These are phyloP conservation scores for Pogonocherus hispidulus DNA, from an alignment of 2,888 invertebrate species.

Conservation along the genomic window DNA sequence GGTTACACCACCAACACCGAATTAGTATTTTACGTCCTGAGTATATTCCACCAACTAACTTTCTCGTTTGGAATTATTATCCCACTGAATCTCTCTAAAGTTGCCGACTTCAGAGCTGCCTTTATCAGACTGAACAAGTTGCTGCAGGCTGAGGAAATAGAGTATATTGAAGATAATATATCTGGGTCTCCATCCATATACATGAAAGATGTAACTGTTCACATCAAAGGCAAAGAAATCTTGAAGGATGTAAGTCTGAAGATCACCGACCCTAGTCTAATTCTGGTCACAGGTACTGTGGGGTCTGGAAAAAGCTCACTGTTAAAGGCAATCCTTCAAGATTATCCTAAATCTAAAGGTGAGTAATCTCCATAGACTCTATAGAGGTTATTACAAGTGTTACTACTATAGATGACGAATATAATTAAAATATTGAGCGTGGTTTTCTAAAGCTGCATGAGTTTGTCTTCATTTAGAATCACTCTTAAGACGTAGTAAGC, in stretches of 20 bases:
- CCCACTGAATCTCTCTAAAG: conserved; percentile 44
- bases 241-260: conserved; percentile 66
- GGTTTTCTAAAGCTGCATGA: too few species aligned
- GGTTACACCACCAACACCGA: conserved; percentile 50
- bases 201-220: conserved; percentile 33
- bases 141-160: conserved; percentile 41
- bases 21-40: conserved; percentile 45
- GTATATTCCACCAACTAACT: conserved; percentile 40
- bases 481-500: too few species aligned
- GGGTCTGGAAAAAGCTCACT: conserved; percentile 75
- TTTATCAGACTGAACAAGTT: conserved; percentile 44
- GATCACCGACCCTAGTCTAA: conserved; percentile 64
- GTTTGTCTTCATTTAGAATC: too few species aligned
- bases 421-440: too few species aligned
- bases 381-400: background rate
- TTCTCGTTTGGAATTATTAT: conserved; percentile 45
- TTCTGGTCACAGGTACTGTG: conserved; percentile 75
- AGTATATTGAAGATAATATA: conserved; percentile 23
- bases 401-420: background rate
- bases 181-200: conserved; percentile 28
- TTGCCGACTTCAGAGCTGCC: conserved; percentile 48
- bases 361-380: background rate
- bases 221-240: conserved; percentile 56
- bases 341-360: conserved; percentile 64
- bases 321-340: conserved; percentile 65